Evolutionary conservation across 2,888 invertebrate genomes (phyloP).

Genomic region (Andrena hattorfiana): DNA sequence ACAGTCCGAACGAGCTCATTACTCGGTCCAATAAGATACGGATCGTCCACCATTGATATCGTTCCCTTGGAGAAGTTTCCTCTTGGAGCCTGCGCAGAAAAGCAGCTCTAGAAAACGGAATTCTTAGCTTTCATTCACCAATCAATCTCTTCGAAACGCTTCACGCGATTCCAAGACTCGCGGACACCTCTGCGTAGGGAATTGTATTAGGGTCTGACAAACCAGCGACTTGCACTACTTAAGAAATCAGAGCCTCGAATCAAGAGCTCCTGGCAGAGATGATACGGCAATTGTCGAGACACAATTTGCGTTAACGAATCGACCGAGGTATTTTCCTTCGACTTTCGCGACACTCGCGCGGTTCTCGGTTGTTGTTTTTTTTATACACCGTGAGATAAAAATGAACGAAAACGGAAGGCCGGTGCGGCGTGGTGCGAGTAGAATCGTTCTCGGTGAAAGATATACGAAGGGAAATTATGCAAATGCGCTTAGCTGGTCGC

Average conservation of each 20-base stretch:
- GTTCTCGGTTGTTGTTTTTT: not conserved
- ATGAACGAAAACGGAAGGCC: not conserved
- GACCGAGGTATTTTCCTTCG: not conserved
- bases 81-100: not conserved
- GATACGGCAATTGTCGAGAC: not conserved
- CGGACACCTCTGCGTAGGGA: not conserved
- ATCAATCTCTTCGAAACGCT: not conserved
- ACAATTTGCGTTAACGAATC: not conserved
- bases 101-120: not conserved
- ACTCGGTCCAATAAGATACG: conserved; percentile 19
- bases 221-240: not conserved
- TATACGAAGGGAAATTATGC: conserved; percentile 26
- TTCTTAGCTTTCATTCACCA: not conserved
- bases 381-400: not conserved
- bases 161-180: conserved; percentile 1
- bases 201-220: not conserved
- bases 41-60: conserved; percentile 8
- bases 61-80: not conserved
- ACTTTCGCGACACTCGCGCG: not conserved
- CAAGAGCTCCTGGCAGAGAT: not conserved
- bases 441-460: not conserved
- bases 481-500: conserved; percentile 22
- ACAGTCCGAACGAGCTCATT: conserved; percentile 13
- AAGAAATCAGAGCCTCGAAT: not conserved
- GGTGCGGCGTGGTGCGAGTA: not conserved